These are phyloP conservation scores for Syngnathus scovelli DNA, from an alignment of 2,113 vertebrate genomes.

Conservation along the genomic window DNA sequence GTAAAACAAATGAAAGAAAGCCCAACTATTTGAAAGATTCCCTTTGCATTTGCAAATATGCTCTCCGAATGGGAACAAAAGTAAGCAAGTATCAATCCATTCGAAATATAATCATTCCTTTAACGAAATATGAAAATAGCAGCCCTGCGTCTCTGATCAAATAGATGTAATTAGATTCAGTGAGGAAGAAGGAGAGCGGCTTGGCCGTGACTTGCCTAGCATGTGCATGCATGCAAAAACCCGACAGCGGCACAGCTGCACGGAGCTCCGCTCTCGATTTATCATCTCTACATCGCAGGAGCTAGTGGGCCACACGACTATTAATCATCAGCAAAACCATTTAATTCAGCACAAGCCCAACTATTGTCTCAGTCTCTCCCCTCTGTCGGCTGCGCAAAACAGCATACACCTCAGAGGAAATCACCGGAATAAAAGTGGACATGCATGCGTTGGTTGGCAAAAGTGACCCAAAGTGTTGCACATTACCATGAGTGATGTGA, in stretches of 20 bases:
- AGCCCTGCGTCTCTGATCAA: conserved; percentile 43
- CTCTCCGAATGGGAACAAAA: conserved; percentile 18
- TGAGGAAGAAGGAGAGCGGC: conserved; percentile 59
- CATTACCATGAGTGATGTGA: conserved; percentile 13
- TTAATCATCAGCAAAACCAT: conserved; percentile 75
- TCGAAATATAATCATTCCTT: conserved; percentile 36
- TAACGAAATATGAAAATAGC: conserved; percentile 54
- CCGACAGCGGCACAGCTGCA: conserved; percentile 69
- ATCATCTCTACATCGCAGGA: conserved; percentile 71
- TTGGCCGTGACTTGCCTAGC: conserved; percentile 66
- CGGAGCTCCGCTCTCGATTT: conserved; percentile 66
- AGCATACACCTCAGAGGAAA: conserved; percentile 48
- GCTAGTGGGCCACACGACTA: conserved; percentile 66
- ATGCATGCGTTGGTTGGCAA: conserved; percentile 34
- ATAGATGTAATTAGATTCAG: conserved; percentile 69
- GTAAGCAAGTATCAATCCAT: conserved; percentile 24
- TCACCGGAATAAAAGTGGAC: conserved; percentile 31
- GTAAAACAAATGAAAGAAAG: conserved; percentile 16
- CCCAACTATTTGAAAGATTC: conserved; percentile 11
- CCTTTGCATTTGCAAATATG: conserved; percentile 34
- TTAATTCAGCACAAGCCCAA: conserved; percentile 68
- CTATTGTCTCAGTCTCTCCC: conserved; percentile 66
- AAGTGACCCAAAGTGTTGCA: conserved; percentile 21
- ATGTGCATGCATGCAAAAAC: conserved; percentile 60
- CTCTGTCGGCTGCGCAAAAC: conserved; percentile 54